Base-by-base conservation (phyloP, 2,888 invertebrate genomes). In the Carabus problematicus region DNA sequence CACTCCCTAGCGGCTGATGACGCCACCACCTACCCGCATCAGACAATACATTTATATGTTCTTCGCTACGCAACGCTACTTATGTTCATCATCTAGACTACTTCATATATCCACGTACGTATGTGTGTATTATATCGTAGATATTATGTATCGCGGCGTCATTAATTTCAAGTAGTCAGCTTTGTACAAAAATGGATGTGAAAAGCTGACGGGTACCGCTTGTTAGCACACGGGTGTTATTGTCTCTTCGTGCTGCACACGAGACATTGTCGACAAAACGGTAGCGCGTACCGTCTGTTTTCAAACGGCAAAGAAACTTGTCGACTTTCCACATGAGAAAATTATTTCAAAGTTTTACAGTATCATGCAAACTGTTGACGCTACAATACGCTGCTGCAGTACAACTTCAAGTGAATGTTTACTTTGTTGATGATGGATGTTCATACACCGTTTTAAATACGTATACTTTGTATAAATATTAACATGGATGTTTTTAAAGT, bases 101-200 rank as follows among this genome's bases (percentile, higher is more conserved):
- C 29, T 29, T 29, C 29, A 45, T 7, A 45, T 45, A 45, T 45
- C 2, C 7, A 45, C 2, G 14, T 45, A 45, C 14, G 7, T 45
- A 45, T 45, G 7, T 14, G 45, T 45, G 16, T 14, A 8, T n/a
- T n/a, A 9, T 14, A n/a, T 29, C 11, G 56, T 39, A 39, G 4
- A 39, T 56, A 56, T 56, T 19, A 56, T 56, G 39, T 56, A 29
- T 29, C 56, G 56, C 12, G 29, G 19, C 67, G 18, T 68, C 68
- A 68, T 68, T 68, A 68, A 68, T 61, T 61, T 61, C 68, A 60
- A 61, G 67, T 60, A 59, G 40, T 49, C 29, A n/a, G 40, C 12
- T 40, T 39, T 39, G 11, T 14, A 1, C 19, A 12, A 8, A 18
- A 52, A 16, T 9, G 18, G 52, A 18, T 52, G 52, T 8, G 18